Conservation (phyloP, 2,113 vertebrate genomes). For the Gobius niger region DNA sequence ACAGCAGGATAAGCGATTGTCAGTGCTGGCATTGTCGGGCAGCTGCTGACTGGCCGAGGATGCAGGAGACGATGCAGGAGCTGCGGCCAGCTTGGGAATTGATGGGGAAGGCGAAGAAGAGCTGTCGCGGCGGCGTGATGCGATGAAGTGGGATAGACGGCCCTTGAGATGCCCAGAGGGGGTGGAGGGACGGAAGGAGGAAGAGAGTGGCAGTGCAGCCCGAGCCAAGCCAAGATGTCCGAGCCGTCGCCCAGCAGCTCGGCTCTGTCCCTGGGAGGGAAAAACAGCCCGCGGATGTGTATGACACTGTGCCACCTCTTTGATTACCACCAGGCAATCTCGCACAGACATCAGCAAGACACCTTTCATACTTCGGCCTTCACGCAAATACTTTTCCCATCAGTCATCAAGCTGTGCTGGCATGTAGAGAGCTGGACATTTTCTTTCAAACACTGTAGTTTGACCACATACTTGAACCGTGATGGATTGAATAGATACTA, state of each 20-base stretch:
- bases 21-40: constrained; percentile 68
- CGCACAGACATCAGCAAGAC: constrained; percentile 48
- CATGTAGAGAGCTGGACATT: constrained; percentile 24
- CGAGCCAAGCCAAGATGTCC: constrained; percentile 40
- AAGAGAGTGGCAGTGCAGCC: constrained; percentile 37
- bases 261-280: constrained; percentile 28
- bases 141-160: constrained; percentile 65
- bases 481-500: constrained; percentile 33
- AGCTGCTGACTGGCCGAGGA: constrained; percentile 69
- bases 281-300: constrained; percentile 30
- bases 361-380: constrained; percentile 46
- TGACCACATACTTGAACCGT: constrained; percentile 35
- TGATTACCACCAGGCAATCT: constrained; percentile 55
- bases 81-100: constrained; percentile 65
- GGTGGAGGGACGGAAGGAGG: constrained; percentile 3
- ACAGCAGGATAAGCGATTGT: constrained; percentile 73
- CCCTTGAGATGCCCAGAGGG: constrained; percentile 51
- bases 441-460: constrained; percentile 18
- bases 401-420: constrained; percentile 45
- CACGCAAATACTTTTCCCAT: constrained; percentile 53
- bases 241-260: constrained; percentile 38
- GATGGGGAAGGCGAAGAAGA: constrained; percentile 58
- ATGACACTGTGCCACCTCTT: constrained; percentile 55
- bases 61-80: constrained; percentile 62
- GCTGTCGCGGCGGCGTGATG: constrained; percentile 58